phyloP scores from a whole-genome alignment of 2,113 vertebrate genomes.

The Dolichotis patagonum region DNA sequence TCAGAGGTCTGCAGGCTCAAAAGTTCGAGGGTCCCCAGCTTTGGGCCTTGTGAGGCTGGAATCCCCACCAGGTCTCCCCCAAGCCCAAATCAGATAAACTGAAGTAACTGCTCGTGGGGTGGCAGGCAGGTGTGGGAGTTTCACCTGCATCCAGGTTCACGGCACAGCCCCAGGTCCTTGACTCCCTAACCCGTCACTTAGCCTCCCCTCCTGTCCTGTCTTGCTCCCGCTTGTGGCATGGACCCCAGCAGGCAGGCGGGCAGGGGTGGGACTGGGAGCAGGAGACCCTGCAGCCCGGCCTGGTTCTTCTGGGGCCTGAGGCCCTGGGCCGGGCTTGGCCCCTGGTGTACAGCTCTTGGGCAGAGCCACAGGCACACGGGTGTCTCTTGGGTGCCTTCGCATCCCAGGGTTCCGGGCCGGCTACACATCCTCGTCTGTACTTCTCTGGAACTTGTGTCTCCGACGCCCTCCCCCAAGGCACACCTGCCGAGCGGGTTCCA shows the following conservation, averaged over 20 bases:
- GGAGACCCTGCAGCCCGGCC: background rate
- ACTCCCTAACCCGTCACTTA: background rate
- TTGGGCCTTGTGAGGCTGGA: background rate
- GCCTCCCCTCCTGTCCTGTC: background rate
- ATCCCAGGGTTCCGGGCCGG: background rate
- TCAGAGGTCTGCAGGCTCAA: background rate
- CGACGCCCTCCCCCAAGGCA: background rate
- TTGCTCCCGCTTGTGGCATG: background rate
- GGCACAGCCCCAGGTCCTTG: background rate
- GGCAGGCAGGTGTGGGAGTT: too few relatives aligned
- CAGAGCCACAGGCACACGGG: too few relatives aligned
- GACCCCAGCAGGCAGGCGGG: background rate
- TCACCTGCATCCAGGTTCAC: fast-evolving
- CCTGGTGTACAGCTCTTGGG: background rate
- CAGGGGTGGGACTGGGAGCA: background rate
- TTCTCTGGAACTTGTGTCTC: background rate
- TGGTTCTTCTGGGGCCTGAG: background rate
- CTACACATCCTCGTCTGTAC: background rate
- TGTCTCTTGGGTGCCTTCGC: background rate
- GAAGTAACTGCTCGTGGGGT: too few relatives aligned
- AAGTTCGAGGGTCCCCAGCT: background rate
- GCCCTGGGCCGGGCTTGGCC: background rate
- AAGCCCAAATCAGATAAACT: too few relatives aligned
- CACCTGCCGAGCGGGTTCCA: background rate
- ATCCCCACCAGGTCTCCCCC: background rate